Evolutionary conservation across 2,888 invertebrate species (phyloP).

Genomic region (Megaustenia siamemsis): DNA sequence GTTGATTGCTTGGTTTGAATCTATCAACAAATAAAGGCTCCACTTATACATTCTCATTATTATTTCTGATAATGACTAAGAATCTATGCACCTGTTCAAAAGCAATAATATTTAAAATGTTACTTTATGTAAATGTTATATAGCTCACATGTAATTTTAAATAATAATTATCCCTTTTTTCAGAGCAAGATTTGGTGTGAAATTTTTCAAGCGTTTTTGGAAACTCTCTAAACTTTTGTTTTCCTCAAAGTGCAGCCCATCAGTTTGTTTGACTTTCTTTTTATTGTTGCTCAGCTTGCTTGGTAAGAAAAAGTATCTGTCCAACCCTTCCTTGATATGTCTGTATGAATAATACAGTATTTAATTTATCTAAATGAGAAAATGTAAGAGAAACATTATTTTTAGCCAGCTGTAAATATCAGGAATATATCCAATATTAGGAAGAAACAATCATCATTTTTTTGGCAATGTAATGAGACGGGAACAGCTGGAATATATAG

Average conservation of each 20-base stretch:
- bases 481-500: no score
- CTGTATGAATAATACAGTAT: background rate
- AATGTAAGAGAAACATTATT: background rate
- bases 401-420: background rate
- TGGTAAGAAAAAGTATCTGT: constrained; percentile 70
- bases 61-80: no score
- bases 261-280: constrained; percentile 75
- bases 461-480: no score
- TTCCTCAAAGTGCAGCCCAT: constrained; percentile 75
- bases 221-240: constrained; percentile 78
- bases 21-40: no score
- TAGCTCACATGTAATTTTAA: background rate
- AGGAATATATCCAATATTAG: no score
- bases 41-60: no score
- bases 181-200: constrained; percentile 77
- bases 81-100: no score
- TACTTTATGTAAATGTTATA: no score
- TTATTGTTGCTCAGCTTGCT: constrained; percentile 77
- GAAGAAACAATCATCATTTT: no score
- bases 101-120: no score
- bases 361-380: background rate
- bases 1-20: no score
- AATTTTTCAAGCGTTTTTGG: constrained; percentile 79
- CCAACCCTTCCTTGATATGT: background rate
- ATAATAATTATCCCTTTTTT: constrained; percentile 50